phyloP scores from a whole-genome alignment of 2,113 vertebrate genomes.

The Mirza zaza region DNA sequence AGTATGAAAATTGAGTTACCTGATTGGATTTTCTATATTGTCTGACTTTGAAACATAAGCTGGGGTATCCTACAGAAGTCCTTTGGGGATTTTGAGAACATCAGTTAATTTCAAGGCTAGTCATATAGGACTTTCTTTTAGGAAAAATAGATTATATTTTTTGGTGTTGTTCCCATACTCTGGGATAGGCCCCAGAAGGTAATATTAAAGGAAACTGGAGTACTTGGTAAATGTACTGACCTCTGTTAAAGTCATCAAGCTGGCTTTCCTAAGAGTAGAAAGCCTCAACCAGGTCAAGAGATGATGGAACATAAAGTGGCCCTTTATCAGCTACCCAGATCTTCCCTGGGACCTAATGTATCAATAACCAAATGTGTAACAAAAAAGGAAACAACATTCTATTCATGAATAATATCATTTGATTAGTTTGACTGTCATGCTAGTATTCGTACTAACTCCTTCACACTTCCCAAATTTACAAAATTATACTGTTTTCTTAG shows the following conservation, averaged over 20 bases:
- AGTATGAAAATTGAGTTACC: conserved; percentile 13
- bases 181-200: neutral
- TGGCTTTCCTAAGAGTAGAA: neutral
- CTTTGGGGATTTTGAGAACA: conserved; percentile 4
- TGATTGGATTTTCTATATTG: neutral
- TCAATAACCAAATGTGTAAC: neutral
- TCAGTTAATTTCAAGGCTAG: neutral
- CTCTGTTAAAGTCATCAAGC: neutral
- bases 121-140: neutral
- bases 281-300: neutral
- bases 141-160: neutral
- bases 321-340: neutral
- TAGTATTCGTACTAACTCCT: neutral
- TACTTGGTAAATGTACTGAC: neutral
- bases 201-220: neutral
- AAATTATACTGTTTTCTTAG: neutral
- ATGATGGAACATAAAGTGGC: neutral
- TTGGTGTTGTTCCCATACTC: neutral
- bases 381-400: neutral
- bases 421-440: neutral
- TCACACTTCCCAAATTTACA: neutral
- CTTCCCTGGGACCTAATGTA: neutral
- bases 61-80: neutral
- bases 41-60: neutral
- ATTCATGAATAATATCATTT: neutral